phyloP scores from a whole-genome alignment of 2,797 vertebrate genomes.

The Gastrophryne carolinensis region DNA sequence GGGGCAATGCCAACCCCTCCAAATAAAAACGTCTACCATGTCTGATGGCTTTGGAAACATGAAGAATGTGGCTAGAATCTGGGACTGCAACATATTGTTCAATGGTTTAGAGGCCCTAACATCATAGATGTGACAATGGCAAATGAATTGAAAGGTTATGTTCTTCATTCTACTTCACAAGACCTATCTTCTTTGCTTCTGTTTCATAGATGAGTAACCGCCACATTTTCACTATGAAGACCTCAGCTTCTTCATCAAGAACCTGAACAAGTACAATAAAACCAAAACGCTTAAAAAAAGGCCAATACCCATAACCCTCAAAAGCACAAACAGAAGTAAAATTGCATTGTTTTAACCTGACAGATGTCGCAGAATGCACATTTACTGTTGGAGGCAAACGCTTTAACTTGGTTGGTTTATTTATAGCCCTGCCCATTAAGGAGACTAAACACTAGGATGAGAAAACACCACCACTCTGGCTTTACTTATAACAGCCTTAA shows the following conservation, averaged over 20 bases:
- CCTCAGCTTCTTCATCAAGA: constrained; percentile 98
- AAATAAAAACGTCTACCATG: constrained; percentile 74
- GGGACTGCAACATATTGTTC: constrained; percentile 65
- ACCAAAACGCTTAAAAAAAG: no score
- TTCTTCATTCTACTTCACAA: constrained; percentile 83
- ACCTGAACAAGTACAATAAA: constrained; percentile 71
- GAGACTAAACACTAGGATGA: no score
- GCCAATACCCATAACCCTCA: no score
- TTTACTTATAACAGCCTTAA: no score
- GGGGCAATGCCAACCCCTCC: constrained; percentile 77
- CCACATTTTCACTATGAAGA: constrained; percentile 99
- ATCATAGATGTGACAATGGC: constrained; percentile 7
- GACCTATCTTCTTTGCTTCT: constrained; percentile 98
- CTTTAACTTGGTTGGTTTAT: no score
- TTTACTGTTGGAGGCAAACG: no score
- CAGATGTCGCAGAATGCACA: no score
- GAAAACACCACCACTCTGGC: no score
- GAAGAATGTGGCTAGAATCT: constrained; percentile 34
- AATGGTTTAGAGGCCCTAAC: constrained; percentile 2
- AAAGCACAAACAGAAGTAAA: no score
- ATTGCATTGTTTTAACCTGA: no score
- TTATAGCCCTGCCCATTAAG: no score
- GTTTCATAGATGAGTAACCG: constrained; percentile 98
- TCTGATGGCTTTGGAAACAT: constrained; percentile 70
- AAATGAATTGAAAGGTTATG: background rate